Evolutionary conservation across 2,888 invertebrate species (phyloP), one percentile per base, ranked within the genome.

Genomic region (Furcula furcula): DNA sequence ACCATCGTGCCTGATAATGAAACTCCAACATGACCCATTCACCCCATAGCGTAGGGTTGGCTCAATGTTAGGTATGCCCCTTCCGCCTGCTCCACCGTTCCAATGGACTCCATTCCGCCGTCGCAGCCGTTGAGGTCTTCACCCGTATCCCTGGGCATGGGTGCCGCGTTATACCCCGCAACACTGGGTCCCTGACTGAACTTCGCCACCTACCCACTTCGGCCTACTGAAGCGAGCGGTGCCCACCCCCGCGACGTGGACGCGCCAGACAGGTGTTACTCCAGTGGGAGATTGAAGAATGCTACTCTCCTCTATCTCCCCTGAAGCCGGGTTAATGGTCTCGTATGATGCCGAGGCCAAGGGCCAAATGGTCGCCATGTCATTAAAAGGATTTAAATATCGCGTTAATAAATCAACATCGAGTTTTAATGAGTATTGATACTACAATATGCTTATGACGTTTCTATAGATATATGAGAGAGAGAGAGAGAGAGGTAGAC

Each of bases 231-330:
- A 28, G 23, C 31, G 31, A 19, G 15, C n/a, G 31, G 35, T 36
- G 44, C 40, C 42, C 48, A 48, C 36, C 48, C 48, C 45, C 42
- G 48, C 48, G 48, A 37, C 47, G 26, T 28, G 44, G 44, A 48
- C 47, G 43, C 47, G 43, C 41, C 47, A 29, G 39, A 29, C 40
- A 42, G 34, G 42, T 35, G 9, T 41, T 44, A 34, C 47, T 23
- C 44, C 28, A 39, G 44, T 47, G 37, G 21, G 21, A 29, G 1
- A 2, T 18, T 18, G 12, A 31, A 22, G n/a, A n/a, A n/a, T n/a
- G n/a, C n/a, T 11, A 23, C 11, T 9, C 11, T 3, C 10, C 23
- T 23, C 11, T 23, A 23, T 23, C 11, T 9, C 23, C 10, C 23
- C 23, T 5, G 9, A 11, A 23, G 23, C 23, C 23, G 23, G 9